phyloP scores from a whole-genome alignment of 23 tunicate species.

The Halocynthia roretzi region DNA sequence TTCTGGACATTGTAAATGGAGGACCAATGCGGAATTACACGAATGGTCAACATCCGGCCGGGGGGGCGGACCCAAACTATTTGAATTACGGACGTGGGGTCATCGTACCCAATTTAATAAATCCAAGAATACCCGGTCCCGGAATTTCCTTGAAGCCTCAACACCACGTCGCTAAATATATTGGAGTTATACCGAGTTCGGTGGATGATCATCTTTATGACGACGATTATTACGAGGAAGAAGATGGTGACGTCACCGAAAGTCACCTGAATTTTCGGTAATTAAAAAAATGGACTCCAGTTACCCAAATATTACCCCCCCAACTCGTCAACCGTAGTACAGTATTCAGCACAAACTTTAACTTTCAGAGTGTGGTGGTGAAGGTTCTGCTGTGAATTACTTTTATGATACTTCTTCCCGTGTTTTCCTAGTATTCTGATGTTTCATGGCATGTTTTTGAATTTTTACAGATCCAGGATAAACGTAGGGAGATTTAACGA shows the following conservation, averaged over 20 bases:
- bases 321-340: too few species aligned
- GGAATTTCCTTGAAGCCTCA: conserved; percentile 14
- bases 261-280: too few species aligned
- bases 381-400: too few species aligned
- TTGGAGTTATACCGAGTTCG: conserved; percentile 12
- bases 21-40: conserved; percentile 30
- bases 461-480: too few species aligned
- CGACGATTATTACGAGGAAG: conserved; percentile 18
- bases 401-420: too few species aligned
- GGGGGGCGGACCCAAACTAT: conserved; percentile 19
- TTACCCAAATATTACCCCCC: too few species aligned
- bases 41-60: conserved; percentile 20
- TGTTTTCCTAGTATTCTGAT: too few species aligned
- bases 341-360: too few species aligned
- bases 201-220: conserved; percentile 3
- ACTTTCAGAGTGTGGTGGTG: too few species aligned
- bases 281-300: too few species aligned
- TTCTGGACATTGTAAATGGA: not conserved
- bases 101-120: not conserved
- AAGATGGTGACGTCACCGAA: not conserved
- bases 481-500: too few species aligned
- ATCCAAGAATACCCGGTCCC: conserved; percentile 9
- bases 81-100: conserved; percentile 21
- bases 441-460: too few species aligned
- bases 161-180: conserved; percentile 12